These are phyloP conservation scores for Nesoenas mayeri DNA, from an alignment of 2,113 vertebrate genomes.

Conservation along the genomic window DNA sequence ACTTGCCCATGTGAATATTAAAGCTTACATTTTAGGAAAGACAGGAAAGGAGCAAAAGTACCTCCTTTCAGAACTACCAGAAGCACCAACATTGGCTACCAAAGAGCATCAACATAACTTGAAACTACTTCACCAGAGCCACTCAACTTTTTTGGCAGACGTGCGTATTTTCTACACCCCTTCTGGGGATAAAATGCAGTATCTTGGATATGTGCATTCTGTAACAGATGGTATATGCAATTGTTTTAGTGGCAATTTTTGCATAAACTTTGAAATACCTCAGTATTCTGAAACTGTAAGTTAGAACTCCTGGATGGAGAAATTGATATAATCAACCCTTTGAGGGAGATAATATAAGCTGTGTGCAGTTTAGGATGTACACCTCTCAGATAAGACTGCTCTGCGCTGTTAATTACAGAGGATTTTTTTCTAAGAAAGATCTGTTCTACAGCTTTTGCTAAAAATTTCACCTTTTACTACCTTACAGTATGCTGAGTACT, in stretches of 20 bases:
- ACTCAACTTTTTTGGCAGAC: neutral
- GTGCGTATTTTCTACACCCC: neutral
- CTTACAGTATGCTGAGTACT: neutral
- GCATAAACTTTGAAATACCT: neutral
- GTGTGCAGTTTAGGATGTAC: neutral
- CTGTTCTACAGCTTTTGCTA: neutral
- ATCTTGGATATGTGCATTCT: neutral
- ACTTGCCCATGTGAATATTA: neutral
- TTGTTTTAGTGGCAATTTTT: constrained; percentile 6
- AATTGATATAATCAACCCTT: neutral
- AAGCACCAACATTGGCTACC: neutral
- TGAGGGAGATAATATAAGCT: neutral
- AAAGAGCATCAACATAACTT: neutral
- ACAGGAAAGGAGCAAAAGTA: neutral
- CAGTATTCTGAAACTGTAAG: neutral
- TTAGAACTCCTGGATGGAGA: neutral
- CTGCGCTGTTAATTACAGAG: neutral
- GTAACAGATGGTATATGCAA: neutral
- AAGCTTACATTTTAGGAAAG: neutral
- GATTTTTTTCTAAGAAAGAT: neutral
- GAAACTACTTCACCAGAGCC: neutral
- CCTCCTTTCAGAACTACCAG: neutral
- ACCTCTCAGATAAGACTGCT: neutral
- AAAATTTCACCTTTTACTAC: neutral
- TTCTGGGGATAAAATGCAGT: neutral